These are phyloP conservation scores for Eclectus roratus DNA, from an alignment of 2,113 vertebrate genomes.

Conservation along the genomic window DNA sequence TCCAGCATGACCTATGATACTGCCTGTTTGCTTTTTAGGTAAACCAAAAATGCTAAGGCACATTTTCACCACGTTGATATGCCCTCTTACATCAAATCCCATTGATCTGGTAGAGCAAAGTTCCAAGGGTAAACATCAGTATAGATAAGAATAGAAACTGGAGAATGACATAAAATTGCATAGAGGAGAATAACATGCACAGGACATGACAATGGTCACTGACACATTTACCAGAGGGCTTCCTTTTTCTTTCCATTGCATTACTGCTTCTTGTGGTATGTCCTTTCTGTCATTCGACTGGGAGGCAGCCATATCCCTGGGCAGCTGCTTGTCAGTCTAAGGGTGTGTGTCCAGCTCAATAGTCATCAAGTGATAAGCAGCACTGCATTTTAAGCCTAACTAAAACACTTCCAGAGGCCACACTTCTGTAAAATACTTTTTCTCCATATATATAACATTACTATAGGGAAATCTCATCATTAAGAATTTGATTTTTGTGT, in stretches of 20 bases:
- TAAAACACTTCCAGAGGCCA: not conserved
- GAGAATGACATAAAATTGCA: not conserved
- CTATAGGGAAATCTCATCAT: not conserved
- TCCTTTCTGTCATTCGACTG: not conserved
- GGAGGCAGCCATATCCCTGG: not conserved
- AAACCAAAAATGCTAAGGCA: not conserved
- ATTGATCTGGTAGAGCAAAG: not conserved
- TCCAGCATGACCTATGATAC: not conserved
- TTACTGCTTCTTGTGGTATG: not conserved
- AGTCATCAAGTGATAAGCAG: not conserved
- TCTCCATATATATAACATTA: not conserved
- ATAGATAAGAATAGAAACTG: not conserved
- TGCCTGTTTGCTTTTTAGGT: not conserved
- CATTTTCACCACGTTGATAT: not conserved
- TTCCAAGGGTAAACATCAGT: conserved; percentile 34
- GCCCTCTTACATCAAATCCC: not conserved
- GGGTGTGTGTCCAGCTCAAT: not conserved
- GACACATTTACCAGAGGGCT: conserved; percentile 25
- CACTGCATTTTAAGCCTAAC: not conserved
- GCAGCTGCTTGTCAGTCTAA: not conserved
- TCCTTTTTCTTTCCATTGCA: not conserved
- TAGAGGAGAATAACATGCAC: not conserved
- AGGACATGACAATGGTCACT: not conserved
- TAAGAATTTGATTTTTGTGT: not conserved
- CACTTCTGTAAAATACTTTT: not conserved